phyloP scores from a whole-genome alignment of 2,888 invertebrate species.

The Lepidocyrtoides sp. region DNA sequence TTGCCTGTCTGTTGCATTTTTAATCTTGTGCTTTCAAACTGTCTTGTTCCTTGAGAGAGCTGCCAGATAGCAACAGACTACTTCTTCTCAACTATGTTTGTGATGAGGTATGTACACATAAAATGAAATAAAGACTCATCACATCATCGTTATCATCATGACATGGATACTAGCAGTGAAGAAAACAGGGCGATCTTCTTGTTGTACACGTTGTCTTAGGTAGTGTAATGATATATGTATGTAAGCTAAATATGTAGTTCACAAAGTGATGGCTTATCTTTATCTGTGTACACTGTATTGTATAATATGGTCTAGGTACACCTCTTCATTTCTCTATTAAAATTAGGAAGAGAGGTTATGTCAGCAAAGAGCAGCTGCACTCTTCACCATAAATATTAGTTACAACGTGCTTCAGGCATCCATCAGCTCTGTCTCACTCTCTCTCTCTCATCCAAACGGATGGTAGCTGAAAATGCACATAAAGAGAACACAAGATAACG shows the following conservation, averaged over 20 bases:
- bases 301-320: too few relatives aligned
- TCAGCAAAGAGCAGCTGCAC: background rate
- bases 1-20: conserved; percentile 57
- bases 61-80: background rate
- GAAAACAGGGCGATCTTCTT: background rate
- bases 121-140: conserved; percentile 37
- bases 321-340: background rate
- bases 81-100: background rate
- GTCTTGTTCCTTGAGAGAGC: conserved; percentile 18
- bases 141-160: conserved; percentile 26
- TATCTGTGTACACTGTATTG: too few relatives aligned
- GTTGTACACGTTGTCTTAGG: background rate
- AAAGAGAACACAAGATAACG: conserved; percentile 32
- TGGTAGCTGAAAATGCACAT: conserved; percentile 2
- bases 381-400: conserved; percentile 18
- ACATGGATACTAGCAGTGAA: conserved; percentile 1
- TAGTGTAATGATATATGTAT: background rate
- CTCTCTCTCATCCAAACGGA: background rate
- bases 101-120: background rate
- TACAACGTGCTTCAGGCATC: background rate
- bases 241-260: background rate
- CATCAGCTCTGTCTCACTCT: background rate
- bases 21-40: conserved; percentile 53
- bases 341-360: conserved; percentile 11
- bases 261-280: background rate